Conservation (phyloP, 64 coral and sea anemone species). For the Trachythela sp. region DNA sequence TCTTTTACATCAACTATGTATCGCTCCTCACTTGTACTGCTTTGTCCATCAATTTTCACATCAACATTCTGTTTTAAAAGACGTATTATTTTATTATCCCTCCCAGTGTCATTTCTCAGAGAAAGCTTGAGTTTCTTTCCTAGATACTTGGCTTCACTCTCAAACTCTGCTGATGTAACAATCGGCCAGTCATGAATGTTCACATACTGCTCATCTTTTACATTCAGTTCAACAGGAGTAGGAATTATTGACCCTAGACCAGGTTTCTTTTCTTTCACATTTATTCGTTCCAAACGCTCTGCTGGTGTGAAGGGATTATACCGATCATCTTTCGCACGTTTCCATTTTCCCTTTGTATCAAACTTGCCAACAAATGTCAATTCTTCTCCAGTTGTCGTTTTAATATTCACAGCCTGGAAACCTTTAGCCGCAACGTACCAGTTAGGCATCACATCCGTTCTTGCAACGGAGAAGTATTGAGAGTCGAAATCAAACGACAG, state of each 20-base stretch:
- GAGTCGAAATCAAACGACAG: conserved; percentile 20
- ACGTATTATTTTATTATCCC: not conserved
- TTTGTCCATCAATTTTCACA: not conserved
- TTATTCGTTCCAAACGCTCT: conserved; percentile 35
- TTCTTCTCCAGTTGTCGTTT: conserved; percentile 51
- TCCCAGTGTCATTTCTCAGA: not conserved
- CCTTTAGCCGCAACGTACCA: conserved; percentile 47
- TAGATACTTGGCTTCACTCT: not conserved
- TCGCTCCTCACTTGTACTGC: conserved; percentile 25
- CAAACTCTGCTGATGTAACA: not conserved
- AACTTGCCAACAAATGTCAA: conserved; percentile 63
- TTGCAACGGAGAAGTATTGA: conserved; percentile 27
- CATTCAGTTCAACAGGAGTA: not conserved
- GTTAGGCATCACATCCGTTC: conserved; percentile 75
- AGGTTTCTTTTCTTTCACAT: conserved; percentile 24
- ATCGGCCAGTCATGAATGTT: not conserved
- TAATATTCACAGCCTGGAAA: conserved; percentile 38
- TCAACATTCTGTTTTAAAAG: conserved; percentile 25
- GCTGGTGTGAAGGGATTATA: conserved; percentile 54
- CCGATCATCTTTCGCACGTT: conserved; percentile 30
- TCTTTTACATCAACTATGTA: conserved; percentile 40
- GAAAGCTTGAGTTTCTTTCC: not conserved
- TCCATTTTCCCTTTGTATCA: conserved; percentile 62
- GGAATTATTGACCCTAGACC: not conserved
- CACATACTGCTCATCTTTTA: not conserved